Percentiles rank a stretch among this genome's conserved stretches.
Evolutionary conservation across 1,140 invertebrate genomes (phyloP).

Genomic region (Zaprionus capensis): DNA sequence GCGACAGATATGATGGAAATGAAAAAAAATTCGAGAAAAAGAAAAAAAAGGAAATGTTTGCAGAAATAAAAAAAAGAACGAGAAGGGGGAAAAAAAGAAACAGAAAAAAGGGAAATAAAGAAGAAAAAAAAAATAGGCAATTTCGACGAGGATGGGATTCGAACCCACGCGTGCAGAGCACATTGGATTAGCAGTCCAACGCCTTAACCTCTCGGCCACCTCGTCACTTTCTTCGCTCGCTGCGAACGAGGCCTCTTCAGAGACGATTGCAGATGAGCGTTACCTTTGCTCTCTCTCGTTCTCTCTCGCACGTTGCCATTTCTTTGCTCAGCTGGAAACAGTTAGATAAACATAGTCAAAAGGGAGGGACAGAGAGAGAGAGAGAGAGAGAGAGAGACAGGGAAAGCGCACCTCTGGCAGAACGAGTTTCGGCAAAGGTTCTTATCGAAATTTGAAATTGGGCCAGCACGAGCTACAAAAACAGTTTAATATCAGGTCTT

Average conservation of each 20-base stretch:
- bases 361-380: neutral
- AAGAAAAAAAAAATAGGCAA: constrained; percentile 20
- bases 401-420: neutral
- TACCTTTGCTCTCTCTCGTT: constrained; percentile 8
- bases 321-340: constrained; percentile 4
- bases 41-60: neutral
- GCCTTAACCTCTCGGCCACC: constrained; percentile 96
- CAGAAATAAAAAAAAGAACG: constrained; percentile 8
- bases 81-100: neutral
- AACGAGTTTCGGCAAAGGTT: constrained; percentile 16
- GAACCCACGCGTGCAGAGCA: constrained; percentile 93
- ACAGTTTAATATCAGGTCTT: neutral
- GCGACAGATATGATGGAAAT: neutral
- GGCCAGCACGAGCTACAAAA: constrained; percentile 25
- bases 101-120: neutral
- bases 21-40: neutral
- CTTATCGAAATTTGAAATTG: constrained; percentile 55
- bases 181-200: constrained; percentile 92
- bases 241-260: constrained; percentile 14
- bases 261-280: neutral
- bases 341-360: neutral
- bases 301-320: constrained; percentile 4
- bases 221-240: constrained; percentile 86
- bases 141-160: constrained; percentile 95
- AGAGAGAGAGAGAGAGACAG: neutral